Evolutionary conservation across 2,113 vertebrate genomes (phyloP), one percentile per base, ranked within the genome.

Genomic region (Myxocyprinus asiaticus): DNA sequence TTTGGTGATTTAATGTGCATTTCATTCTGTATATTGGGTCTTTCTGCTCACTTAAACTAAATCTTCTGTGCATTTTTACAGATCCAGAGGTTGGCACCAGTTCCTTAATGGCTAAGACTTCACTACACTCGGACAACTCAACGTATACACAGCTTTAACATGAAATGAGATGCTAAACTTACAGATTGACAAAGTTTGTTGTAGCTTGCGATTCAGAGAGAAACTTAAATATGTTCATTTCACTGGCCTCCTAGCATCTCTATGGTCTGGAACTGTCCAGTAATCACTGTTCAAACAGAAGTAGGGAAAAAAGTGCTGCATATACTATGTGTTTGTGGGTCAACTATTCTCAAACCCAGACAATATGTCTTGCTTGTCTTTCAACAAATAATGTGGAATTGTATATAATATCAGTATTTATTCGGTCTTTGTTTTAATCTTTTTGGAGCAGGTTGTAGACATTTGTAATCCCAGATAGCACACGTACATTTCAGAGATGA

Each of bases 141-240:
- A 83, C 51, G n/a, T 80, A 83, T 67, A 83, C 77, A 8, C 77
- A 83, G 77, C 82, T 83, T 55, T 83, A 78, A 50, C 15, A 9
- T 67, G 53, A 59, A 50, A 8, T 9, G 22, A 42, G 76, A 42
- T 42, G 17, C 4, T 22, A 51, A 15, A 59, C 2, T 10, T 15
- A 5, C n/a, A 22, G 44, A 5, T 44, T 45, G 47, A 43, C 33
- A 12, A 42, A 73, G 3, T 11, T 6, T 45, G 11, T 33, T 15
- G 56, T n/a, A 44, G 45, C 9, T 69, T 59, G 45, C n/a, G 42
- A 15, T 61, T 9, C 9, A 47, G 48, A 51, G n/a, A 8, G 0
- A 50, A 44, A 33, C 6, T 55, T 4, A 7, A 9, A 47, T 14
- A 6, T 62, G 6, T 78, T 58, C 5, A 66, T 67, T 56, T 55